Evolutionary conservation across 1,140 invertebrate genomes (phyloP).

Genomic region (Drosophila dunni): DNA sequence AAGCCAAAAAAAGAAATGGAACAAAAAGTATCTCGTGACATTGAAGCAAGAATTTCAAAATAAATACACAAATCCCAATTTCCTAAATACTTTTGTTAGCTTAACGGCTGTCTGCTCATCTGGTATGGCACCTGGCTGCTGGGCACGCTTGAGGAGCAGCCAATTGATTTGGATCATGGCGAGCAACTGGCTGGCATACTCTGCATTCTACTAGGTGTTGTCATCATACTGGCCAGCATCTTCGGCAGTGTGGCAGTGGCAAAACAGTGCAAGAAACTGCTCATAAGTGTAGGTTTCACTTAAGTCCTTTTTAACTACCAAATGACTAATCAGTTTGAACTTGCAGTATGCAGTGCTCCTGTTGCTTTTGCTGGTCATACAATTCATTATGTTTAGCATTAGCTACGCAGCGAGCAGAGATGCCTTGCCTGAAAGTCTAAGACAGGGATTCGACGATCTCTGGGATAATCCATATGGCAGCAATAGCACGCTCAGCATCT

Average conservation of each 20-base stretch:
- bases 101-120: slow-evolving; percentile 67
- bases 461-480: slow-evolving; percentile 56
- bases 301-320: not conserved
- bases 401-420: slow-evolving; percentile 66
- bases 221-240: slow-evolving; percentile 59
- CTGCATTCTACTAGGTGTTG: slow-evolving; percentile 66
- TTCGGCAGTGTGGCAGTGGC: slow-evolving; percentile 58
- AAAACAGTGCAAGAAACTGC: slow-evolving; percentile 61
- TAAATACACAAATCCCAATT: slow-evolving; percentile 1
- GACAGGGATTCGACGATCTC: slow-evolving; percentile 72
- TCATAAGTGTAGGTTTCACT: slow-evolving; percentile 63
- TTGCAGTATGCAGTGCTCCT: slow-evolving; percentile 73
- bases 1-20: slow-evolving; percentile 27
- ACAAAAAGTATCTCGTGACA: slow-evolving; percentile 35
- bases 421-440: slow-evolving; percentile 51
- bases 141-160: slow-evolving; percentile 52
- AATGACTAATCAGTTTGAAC: not conserved
- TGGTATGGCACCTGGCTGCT: slow-evolving; percentile 78
- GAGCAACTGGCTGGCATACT: slow-evolving; percentile 63
- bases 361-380: slow-evolving; percentile 67
- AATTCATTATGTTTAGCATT: slow-evolving; percentile 73
- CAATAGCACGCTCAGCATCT: slow-evolving; percentile 59
- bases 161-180: slow-evolving; percentile 54
- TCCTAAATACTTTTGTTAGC: slow-evolving; percentile 39
- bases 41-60: slow-evolving; percentile 29